Conservation (phyloP, 2,888 invertebrate species). For the Imbricaverruca yamaguchii region DNA sequence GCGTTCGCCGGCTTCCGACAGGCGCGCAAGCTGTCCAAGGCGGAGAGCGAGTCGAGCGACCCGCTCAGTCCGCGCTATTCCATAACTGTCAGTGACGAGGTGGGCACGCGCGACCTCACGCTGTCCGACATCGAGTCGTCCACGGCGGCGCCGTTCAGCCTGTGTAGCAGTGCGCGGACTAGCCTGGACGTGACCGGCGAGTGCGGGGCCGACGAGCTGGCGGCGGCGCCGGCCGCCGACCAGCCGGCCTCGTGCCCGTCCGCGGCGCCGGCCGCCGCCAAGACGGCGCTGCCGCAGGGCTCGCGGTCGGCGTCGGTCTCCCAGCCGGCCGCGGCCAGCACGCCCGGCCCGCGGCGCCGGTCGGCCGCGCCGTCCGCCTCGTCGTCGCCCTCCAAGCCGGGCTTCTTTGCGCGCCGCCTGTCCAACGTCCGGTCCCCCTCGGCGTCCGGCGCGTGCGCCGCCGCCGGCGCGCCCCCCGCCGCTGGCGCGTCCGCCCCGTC, state of each 20-base stretch:
- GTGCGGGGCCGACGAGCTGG: conserved; percentile 29
- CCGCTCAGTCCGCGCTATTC: conserved; percentile 36
- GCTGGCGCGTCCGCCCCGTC: neutral
- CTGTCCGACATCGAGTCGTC: conserved; percentile 31
- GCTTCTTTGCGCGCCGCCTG: conserved; percentile 5
- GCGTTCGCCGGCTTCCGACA: conserved; percentile 27
- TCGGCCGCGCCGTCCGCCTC: neutral
- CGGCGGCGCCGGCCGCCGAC: conserved; percentile 30
- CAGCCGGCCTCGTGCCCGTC: conserved; percentile 24
- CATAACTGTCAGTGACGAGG: conserved; percentile 35
- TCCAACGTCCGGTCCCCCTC: neutral
- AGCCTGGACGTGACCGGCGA: conserved; percentile 31
- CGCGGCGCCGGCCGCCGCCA: too few relatives aligned
- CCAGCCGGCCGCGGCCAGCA: neutral
- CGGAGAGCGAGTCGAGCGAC: conserved; percentile 34
- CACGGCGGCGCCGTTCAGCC: conserved; percentile 26
- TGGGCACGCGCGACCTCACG: conserved; percentile 30
- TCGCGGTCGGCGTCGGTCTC: conserved; percentile 5
- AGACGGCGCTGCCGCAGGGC: conserved; percentile 24
- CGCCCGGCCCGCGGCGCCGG: neutral
- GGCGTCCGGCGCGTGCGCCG: neutral
- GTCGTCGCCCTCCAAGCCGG: neutral
- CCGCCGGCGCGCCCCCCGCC: conserved; percentile 9
- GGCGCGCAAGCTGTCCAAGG: conserved; percentile 33
- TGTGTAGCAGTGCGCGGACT: conserved; percentile 29